Evolutionary conservation across 2,113 vertebrate species (phyloP).

Genomic region (Osmerus eperlanus): DNA sequence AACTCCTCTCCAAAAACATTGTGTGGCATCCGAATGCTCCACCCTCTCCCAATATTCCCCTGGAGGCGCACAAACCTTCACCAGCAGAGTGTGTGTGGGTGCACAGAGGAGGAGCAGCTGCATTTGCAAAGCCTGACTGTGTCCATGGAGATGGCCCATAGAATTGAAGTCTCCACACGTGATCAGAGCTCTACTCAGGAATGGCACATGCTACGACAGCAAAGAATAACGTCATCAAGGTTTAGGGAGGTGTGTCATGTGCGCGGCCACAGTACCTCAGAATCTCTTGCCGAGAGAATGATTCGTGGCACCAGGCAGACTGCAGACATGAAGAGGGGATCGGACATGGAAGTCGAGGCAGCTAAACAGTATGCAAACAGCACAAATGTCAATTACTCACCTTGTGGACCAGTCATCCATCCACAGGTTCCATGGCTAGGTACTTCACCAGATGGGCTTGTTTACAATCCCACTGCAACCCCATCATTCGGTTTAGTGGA

Average conservation of each 20-base stretch:
- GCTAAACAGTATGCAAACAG: too few relatives aligned
- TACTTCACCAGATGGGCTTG: background rate
- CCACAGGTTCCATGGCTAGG: background rate
- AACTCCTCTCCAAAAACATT: background rate
- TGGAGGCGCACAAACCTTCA: too few relatives aligned
- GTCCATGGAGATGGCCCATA: background rate
- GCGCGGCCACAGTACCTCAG: slow-evolving; percentile 7
- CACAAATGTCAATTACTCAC: background rate
- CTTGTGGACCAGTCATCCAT: background rate
- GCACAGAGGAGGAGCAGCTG: too few relatives aligned
- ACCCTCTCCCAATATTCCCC: background rate
- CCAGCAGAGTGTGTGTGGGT: too few relatives aligned
- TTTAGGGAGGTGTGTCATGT: slow-evolving; percentile 26
- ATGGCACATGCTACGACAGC: background rate
- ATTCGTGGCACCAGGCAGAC: slow-evolving; percentile 16
- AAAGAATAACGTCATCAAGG: background rate
- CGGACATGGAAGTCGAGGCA: slow-evolving; percentile 10
- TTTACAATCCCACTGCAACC: too few relatives aligned
- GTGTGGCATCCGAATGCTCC: background rate
- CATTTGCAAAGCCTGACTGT: too few relatives aligned
- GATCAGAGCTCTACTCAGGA: slow-evolving; percentile 2
- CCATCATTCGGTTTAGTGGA: background rate
- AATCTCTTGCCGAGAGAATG: slow-evolving; percentile 19
- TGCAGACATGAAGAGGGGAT: slow-evolving; percentile 27
- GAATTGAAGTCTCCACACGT: slow-evolving; percentile 3